Conservation (phyloP, 2,113 vertebrate genomes). For the Sialia sialis region DNA sequence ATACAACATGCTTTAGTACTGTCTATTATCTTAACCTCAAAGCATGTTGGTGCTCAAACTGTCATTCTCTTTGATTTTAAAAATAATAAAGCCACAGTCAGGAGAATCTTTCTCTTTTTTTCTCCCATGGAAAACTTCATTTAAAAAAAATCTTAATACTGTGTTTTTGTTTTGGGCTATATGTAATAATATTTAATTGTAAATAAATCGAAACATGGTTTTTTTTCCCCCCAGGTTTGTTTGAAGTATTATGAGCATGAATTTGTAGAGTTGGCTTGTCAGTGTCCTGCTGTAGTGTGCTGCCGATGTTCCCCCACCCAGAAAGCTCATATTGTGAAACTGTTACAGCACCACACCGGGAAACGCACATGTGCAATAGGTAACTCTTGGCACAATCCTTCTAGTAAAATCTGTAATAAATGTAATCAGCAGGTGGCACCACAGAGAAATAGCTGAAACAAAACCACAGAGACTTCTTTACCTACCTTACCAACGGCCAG, state of each 20-base stretch:
- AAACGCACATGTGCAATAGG: conserved; percentile 93
- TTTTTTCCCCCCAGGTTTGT: conserved; percentile 78
- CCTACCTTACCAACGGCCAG: not conserved
- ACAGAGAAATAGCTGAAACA: not conserved
- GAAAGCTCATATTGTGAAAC: conserved; percentile 91
- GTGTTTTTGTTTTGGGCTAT: not conserved
- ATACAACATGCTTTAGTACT: not conserved
- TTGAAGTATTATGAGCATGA: conserved; percentile 95
- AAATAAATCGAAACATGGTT: not conserved
- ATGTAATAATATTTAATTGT: not conserved
- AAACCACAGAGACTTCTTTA: not conserved
- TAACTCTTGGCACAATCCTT: conserved; percentile 42
- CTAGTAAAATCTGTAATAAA: not conserved
- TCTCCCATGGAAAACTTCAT: not conserved
- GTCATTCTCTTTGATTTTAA: not conserved
- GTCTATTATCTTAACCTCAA: not conserved
- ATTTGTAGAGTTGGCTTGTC: conserved; percentile 93
- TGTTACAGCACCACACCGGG: conserved; percentile 87
- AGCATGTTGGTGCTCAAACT: not conserved
- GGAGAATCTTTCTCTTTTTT: not conserved
- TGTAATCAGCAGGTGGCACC: not conserved
- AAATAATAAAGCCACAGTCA: not conserved
- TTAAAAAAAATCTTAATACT: not conserved
- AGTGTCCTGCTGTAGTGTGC: conserved; percentile 96
- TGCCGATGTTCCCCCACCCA: conserved; percentile 97